Evolutionary conservation across 2,113 vertebrate genomes (phyloP).

Genomic region (Gallinago paraguaiae): DNA sequence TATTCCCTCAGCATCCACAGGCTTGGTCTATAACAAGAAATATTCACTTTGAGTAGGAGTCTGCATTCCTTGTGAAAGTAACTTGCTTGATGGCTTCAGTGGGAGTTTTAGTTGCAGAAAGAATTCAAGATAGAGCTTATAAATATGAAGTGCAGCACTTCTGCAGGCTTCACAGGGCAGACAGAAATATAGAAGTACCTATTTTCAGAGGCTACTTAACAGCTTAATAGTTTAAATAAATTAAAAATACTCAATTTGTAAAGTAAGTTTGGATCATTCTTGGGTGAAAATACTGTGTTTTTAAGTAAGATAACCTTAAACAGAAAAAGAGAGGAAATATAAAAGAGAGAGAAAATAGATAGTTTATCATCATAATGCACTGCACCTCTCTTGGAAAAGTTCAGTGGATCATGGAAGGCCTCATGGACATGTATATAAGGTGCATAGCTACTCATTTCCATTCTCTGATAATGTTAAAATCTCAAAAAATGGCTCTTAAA

Average conservation of each 20-base stretch:
- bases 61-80: constrained; percentile 17
- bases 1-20: not conserved
- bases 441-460: not conserved
- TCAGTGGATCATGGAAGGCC: not conserved
- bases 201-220: not conserved
- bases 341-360: not conserved
- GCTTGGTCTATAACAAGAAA: constrained; percentile 8
- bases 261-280: not conserved
- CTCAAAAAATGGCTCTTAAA: not conserved
- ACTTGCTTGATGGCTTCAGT: constrained; percentile 29
- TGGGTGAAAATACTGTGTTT: not conserved
- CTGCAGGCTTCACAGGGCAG: not conserved
- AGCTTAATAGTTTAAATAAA: not conserved
- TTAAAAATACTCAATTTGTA: not conserved
- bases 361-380: not conserved
- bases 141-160: not conserved
- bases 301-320: not conserved
- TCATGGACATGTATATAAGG: not conserved
- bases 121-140: not conserved
- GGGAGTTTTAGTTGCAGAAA: not conserved
- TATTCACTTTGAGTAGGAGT: constrained; percentile 30
- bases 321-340: not conserved
- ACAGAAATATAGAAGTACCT: not conserved
- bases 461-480: not conserved
- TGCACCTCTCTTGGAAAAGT: not conserved